Conservation (phyloP, 1,140 invertebrate species). For the Drosophila asahinai region DNA sequence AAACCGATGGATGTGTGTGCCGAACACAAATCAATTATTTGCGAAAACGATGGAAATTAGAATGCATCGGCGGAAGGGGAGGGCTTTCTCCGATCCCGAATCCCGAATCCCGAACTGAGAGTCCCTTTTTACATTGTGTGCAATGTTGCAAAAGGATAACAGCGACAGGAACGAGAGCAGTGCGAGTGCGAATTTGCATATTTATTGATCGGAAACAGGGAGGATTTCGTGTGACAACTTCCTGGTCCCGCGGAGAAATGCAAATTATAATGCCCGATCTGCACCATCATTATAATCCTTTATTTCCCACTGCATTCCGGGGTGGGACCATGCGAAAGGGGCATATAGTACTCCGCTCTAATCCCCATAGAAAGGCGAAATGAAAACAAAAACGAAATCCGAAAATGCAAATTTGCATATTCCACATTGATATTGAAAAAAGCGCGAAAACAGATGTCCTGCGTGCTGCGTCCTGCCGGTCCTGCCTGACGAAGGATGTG, state of each 20-base stretch:
- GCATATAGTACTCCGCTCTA: conserved; percentile 19
- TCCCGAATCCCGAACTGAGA: conserved; percentile 45
- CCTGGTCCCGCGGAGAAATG: conserved; percentile 49
- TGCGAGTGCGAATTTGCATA: conserved; percentile 69
- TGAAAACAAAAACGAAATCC: conserved; percentile 33
- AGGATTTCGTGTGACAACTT: conserved; percentile 34
- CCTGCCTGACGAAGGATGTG: conserved; percentile 3
- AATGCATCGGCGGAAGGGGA: conserved; percentile 21
- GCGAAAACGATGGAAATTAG: conserved; percentile 69
- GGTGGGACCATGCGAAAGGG: conserved; percentile 40
- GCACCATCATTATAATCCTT: conserved; percentile 71
- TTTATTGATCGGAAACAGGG: conserved; percentile 70
- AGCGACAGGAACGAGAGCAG: conserved; percentile 20
- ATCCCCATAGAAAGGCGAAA: conserved; percentile 51
- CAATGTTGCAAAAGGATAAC: conserved; percentile 79
- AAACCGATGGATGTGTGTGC: conserved; percentile 20
- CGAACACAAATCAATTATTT: conserved; percentile 75
- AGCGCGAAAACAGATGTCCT: conserved; percentile 64
- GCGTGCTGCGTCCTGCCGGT: conserved; percentile 29
- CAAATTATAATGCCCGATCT: conserved; percentile 69
- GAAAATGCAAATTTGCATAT: conserved; percentile 70
- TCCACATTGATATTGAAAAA: conserved; percentile 38
- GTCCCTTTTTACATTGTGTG: conserved; percentile 43
- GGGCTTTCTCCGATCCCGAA: neutral
- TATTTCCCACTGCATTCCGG: conserved; percentile 52